phyloP scores from a whole-genome alignment of 1,140 invertebrate species.

The Eueides isabella region DNA sequence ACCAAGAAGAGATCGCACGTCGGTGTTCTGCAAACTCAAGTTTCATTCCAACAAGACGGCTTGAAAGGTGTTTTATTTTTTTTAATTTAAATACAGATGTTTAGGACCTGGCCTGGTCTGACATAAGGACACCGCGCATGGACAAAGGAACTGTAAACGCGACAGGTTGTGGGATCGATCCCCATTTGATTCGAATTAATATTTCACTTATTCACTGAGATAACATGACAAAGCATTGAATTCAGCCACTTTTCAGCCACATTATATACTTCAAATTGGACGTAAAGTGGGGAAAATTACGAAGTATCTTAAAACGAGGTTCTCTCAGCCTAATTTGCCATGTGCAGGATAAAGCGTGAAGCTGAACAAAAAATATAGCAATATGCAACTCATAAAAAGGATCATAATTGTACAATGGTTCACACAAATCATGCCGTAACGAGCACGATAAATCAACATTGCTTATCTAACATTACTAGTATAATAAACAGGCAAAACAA shows the following conservation, averaged over 20 bases:
- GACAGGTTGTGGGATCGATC: background rate
- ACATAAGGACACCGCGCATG: background rate
- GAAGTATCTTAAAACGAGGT: too few species aligned
- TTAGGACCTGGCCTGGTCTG: too few species aligned
- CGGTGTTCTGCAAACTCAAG: constrained; percentile 47
- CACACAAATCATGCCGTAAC: background rate
- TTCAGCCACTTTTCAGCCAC: too few species aligned
- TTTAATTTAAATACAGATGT: background rate
- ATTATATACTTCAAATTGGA: too few species aligned
- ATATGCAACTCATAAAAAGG: background rate
- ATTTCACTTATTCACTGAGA: too few species aligned
- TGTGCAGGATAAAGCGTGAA: too few species aligned
- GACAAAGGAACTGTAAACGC: background rate
- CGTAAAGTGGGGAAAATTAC: too few species aligned
- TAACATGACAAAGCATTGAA: too few species aligned
- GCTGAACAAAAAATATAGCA: background rate
- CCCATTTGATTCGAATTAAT: too few species aligned
- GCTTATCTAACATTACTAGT: background rate
- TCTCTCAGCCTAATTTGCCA: too few species aligned
- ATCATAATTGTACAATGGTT: too few species aligned
- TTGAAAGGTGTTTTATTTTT: too few species aligned
- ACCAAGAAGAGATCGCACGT: constrained; percentile 66
- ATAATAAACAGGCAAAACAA: background rate
- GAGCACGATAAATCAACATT: background rate
- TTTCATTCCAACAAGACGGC: background rate